Conservation (phyloP, 1,140 invertebrate genomes). For the Neodiprion fabricii region DNA sequence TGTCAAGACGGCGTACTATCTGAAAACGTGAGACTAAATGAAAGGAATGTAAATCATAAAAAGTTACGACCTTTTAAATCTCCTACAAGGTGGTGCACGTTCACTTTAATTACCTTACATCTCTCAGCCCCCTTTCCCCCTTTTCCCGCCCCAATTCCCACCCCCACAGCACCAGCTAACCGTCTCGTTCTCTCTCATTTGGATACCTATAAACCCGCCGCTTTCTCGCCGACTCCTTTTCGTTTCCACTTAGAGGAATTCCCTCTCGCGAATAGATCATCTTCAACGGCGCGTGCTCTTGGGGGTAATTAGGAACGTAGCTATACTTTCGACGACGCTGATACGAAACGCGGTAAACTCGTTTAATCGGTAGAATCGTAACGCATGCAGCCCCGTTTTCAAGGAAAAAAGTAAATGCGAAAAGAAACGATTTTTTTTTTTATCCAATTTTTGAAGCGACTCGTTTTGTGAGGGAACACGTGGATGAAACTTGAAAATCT, state of each 20-base stretch:
- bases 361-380: neutral
- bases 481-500: neutral
- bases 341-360: neutral
- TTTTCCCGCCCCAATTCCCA: neutral
- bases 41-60: constrained; percentile 65
- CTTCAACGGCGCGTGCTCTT: constrained; percentile 47
- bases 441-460: neutral
- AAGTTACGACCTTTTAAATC: constrained; percentile 65
- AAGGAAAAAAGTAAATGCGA: too few relatives aligned
- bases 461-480: neutral
- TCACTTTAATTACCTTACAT: constrained; percentile 64
- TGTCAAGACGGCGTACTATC: constrained; percentile 1
- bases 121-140: constrained; percentile 49
- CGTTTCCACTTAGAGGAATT: constrained; percentile 34
- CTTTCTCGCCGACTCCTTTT: constrained; percentile 23
- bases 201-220: constrained; percentile 27
- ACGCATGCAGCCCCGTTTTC: neutral
- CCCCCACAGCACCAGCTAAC: neutral
- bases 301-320: constrained; percentile 58
- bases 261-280: constrained; percentile 54
- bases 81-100: constrained; percentile 61
- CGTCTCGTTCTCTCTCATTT: constrained; percentile 11
- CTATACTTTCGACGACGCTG: neutral
- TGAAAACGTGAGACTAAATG: constrained; percentile 59
- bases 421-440: too few relatives aligned